Evolutionary conservation across 1,140 invertebrate genomes (phyloP), one percentile per base, ranked within the genome.

Genomic region (Alviniconcha marisindica): DNA sequence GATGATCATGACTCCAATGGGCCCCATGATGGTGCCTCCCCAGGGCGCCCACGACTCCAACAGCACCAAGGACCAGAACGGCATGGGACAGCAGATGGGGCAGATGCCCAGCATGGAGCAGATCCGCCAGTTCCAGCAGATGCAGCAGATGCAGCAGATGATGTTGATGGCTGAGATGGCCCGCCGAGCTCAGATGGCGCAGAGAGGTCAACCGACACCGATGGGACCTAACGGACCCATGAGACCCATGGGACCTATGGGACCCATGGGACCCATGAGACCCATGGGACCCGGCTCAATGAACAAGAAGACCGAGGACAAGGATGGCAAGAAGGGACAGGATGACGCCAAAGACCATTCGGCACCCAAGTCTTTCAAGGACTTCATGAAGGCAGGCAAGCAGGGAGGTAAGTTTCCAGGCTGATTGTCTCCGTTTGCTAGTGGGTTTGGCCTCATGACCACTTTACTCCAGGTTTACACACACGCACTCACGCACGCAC

Each of bases 1-100:
- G 36, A 33, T 71, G 33, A 71, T 71, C 69, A 71, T 71, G 69
- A 71, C 69, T 21, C 69, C 69, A 5, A 71, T 71, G 69, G 69
- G 69, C 21, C 69, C 69, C 69, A 40, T 71, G 69, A 24, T 38
- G 36, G 24, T 71, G 7, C 69, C 69, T 28, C 56, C 15, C 56
- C 56, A 60, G 18, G 4, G 24, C 15, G 10, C 15, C 24, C 10
- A 60, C 56, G 18, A 60, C 69, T 21, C 69, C 38, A 40, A 14
- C 69, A 33, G 14, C 69, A 71, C 69, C 33, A 14, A 5, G 33
- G 10, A 40, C 36, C 14, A 21, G 14, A 1, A 40, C 44, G 18
- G 44, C 44, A 48, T 5, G 44, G 7, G 44, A 5, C 44, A 18
- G 44, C 18, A n/a, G n/a, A n/a, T n/a, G n/a, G n/a, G n/a, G n/a